Base-by-base conservation (phyloP, 2,113 vertebrate genomes). In the Microtus montanus region DNA sequence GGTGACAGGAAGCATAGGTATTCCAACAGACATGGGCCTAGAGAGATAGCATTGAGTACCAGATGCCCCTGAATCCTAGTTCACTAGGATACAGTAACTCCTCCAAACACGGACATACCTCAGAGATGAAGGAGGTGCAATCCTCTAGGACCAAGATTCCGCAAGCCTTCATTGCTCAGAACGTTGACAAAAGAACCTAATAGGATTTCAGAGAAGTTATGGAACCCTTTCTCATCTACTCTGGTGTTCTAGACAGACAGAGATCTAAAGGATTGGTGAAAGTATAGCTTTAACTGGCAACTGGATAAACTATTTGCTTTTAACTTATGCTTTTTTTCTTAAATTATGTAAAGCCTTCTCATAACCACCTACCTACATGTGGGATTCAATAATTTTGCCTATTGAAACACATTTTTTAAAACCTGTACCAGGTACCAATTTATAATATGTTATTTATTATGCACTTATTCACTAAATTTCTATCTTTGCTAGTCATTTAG, bases 161-260 rank as follows among this genome's bases (percentile, higher is more conserved):
- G 63, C 10, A 35, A 19, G 91, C 52, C 35, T 75, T 15, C 24
- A 47, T 61, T 90, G 28, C 47, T 66, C 84, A 63, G 30, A 75
- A 64, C 28, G 85, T 66, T 38, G 17, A 90, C 30, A 87, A 63
- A 35, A 93, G 64, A 90, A 87, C 28, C 12, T 49, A 44, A 54
- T 15, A 88, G 52, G 8, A 38, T 85, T 90, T 85, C 35, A 94
- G 47, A 83, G 93, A 95, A 80, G 3, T 95, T 92, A 75, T 84
- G 17, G 22, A 70, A 44, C 83, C 24, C 5, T 94, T 84, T 92
- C 49, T 82, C 14, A 82, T 90, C 58, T 17, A 68, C 10, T n/a
- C 4, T 41, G 24, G 4, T 85, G 6, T 96, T 92, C 80, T 41
- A 66, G 33, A 82, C 1, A 26, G 87, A 93, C 75, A 17, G 49